Base-by-base conservation (phyloP, 2,888 invertebrate genomes). In the Yponomeuta sedellus region DNA sequence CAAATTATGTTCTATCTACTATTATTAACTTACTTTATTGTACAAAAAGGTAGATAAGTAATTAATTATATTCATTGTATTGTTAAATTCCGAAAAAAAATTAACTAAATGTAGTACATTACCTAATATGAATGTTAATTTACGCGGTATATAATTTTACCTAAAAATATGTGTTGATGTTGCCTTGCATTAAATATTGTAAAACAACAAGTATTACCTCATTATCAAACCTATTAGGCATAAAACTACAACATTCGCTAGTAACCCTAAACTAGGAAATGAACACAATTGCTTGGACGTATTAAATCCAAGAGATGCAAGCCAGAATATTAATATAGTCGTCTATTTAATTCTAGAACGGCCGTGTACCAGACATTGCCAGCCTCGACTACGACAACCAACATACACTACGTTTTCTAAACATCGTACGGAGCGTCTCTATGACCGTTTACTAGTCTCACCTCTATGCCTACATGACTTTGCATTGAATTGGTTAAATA, bases 281-380 rank as follows among this genome's bases (percentile, higher is more conserved):
- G 88, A 88, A 89, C 88, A 88, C 86, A 88, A 80, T 77, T 80
- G 73, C 79, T 81, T 80, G 85, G 85, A 85, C 79, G 74, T 52
- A 76, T 28, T 61, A 28, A 22, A 81, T 83, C 81, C 80, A 84
- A 83, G 80, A 78, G 75, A 76, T 81, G 77, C 78, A 79, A 79
- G 75, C 78, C 75, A 77, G 68, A 28, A 10, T 12, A 12, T 52
- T 52, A 16, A 52, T 16, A 52, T 52, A 61, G n/a, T 28, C 28
- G 2, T 22, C 63, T 28, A 61, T 61, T n/a, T 10, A 61, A 28
- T 25, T 34, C 59, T 25, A 59, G 12, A 59, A 12, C 25, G 12
- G 34, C 34, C 34, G 34, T 34, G 6, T 34, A 1, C 10, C 6
- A 34, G 34, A 5, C 34, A 34, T 34, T 34, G 6, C 34, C 34